These are phyloP conservation scores for Lutraria rhynchaena DNA, from an alignment of 1,140 invertebrate species.

Conservation along the genomic window DNA sequence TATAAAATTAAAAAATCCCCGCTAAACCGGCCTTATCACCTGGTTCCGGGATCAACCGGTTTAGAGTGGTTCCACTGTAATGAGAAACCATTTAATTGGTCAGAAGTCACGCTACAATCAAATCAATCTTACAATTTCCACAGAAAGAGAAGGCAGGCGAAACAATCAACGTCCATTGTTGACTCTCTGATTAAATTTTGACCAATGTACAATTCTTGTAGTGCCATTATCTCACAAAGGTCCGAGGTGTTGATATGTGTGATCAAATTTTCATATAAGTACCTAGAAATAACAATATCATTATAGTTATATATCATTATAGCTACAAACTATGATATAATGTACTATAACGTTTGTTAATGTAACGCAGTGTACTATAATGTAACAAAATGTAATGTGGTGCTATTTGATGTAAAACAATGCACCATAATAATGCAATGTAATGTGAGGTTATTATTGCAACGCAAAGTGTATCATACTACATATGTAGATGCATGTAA, in stretches of 20 bases:
- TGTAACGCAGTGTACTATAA: too few relatives aligned
- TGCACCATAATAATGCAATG: neutral
- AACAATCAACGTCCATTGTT: slow-evolving; percentile 35
- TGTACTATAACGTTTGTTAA: neutral
- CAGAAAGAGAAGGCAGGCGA: slow-evolving; percentile 20
- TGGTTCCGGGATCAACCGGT: too few relatives aligned
- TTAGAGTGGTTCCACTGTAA: too few relatives aligned
- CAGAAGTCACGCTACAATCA: too few relatives aligned
- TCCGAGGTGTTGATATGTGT: slow-evolving; percentile 41
- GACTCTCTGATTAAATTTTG: slow-evolving; percentile 28
- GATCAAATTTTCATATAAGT: slow-evolving; percentile 17
- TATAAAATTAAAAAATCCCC: too few relatives aligned
- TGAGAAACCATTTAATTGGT: too few relatives aligned
- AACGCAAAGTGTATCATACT: too few relatives aligned
- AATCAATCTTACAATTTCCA: neutral
- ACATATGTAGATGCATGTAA: too few relatives aligned
- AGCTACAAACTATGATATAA: neutral
- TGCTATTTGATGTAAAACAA: neutral
- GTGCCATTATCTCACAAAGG: slow-evolving; percentile 8
- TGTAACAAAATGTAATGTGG: too few relatives aligned
- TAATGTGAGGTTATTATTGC: too few relatives aligned
- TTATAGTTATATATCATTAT: neutral
- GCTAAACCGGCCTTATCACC: too few relatives aligned
- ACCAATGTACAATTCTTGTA: neutral
- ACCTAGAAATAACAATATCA: too few relatives aligned